phyloP scores from a whole-genome alignment of 2,113 vertebrate genomes.

The Protobothrops mucrosquamatus region DNA sequence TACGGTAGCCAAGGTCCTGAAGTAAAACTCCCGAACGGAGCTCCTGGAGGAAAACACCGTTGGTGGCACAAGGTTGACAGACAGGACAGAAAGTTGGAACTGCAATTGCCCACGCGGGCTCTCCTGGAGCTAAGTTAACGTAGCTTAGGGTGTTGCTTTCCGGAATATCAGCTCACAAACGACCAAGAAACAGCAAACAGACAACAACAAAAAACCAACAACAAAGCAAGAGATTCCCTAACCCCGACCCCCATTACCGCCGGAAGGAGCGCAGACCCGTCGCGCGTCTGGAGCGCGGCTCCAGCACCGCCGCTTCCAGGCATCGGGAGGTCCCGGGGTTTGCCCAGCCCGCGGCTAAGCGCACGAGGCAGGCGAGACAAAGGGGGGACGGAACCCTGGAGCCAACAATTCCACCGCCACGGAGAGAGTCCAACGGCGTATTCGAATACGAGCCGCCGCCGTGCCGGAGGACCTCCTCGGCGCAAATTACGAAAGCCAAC shows the following conservation, averaged over 20 bases:
- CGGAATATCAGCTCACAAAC: not conserved
- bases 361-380: not conserved
- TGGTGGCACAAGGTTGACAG: not conserved
- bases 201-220: not conserved
- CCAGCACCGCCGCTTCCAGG: not conserved
- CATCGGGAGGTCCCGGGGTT: not conserved
- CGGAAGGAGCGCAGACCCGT: not conserved
- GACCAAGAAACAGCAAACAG: too few relatives aligned
- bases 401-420: not conserved
- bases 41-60: too few relatives aligned
- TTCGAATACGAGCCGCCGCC: not conserved
- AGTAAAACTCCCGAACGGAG: not conserved
- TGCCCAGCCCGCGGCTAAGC: not conserved
- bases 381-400: not conserved
- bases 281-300: not conserved
- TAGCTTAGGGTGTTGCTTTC: not conserved
- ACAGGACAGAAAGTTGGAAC: not conserved
- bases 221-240: not conserved
- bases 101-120: not conserved
- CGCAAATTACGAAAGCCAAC: too few relatives aligned
- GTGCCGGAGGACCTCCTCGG: fast-evolving
- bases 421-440: too few relatives aligned
- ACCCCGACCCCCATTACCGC: not conserved
- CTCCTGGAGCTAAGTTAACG: not conserved
- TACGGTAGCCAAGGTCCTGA: not conserved